A percentile compares a stretch with the other conserved stretches of the same genome.
These are phyloP conservation scores for Torymus auratus DNA, from an alignment of 2,888 invertebrate species.

Conservation along the genomic window DNA sequence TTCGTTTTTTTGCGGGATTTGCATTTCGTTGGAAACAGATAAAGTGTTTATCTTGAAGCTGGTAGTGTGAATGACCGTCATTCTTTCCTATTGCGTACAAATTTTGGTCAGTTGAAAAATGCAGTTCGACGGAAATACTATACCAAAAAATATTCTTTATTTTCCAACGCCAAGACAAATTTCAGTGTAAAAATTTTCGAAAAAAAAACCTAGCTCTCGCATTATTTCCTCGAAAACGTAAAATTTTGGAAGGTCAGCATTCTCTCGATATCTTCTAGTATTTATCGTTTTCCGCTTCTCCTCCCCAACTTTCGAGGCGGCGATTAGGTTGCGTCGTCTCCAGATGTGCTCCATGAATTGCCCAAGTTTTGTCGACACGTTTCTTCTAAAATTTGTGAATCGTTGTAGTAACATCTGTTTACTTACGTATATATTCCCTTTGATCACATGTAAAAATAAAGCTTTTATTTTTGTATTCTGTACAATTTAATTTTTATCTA, in stretches of 20 bases:
- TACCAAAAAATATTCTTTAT: too few species aligned
- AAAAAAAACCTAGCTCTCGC: neutral
- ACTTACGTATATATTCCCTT: too few species aligned
- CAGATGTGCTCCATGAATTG: neutral
- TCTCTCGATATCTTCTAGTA: neutral
- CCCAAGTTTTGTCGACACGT: neutral
- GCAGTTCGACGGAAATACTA: too few species aligned
- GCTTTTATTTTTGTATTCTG: too few species aligned
- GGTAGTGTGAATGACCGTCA: neutral
- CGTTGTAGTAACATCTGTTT: too few species aligned
- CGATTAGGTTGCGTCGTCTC: slow-evolving; percentile 17
- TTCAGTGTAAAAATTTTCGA: neutral
- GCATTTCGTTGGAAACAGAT: slow-evolving; percentile 3
- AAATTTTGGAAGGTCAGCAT: neutral
- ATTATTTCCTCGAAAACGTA: neutral
- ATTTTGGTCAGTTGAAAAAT: neutral
- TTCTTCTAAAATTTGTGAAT: neutral
- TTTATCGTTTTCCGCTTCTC: slow-evolving; percentile 13
- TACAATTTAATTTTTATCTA: too few species aligned
- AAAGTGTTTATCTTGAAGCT: neutral
- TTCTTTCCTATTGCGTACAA: neutral
- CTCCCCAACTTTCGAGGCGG: neutral
- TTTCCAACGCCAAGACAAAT: too few species aligned
- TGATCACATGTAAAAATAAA: too few species aligned
- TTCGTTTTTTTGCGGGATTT: neutral